Evolutionary conservation across 1,140 invertebrate species (phyloP).

Genomic region (Luehdorfia chinensis): DNA sequence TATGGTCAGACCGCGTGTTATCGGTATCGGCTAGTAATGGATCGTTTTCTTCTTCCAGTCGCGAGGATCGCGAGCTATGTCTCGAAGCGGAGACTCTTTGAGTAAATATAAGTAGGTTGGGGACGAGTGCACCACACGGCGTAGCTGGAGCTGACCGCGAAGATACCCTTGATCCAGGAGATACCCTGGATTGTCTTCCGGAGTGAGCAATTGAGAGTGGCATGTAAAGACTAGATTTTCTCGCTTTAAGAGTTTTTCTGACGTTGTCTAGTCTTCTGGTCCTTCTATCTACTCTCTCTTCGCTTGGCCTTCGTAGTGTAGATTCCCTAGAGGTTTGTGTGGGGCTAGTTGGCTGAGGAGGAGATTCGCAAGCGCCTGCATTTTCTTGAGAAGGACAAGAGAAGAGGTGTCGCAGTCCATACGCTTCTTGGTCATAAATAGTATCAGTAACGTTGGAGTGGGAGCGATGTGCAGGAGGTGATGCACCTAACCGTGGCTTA

Average conservation of each 20-base stretch:
- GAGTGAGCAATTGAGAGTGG: slow-evolving; percentile 61
- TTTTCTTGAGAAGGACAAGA: slow-evolving; percentile 43
- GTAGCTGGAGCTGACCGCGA: slow-evolving; percentile 87
- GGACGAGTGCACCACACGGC: slow-evolving; percentile 79
- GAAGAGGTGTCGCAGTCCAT: slow-evolving; percentile 44
- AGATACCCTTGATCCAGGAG: slow-evolving; percentile 39
- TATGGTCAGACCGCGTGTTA: slow-evolving; percentile 71
- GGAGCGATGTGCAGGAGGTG: slow-evolving; percentile 46
- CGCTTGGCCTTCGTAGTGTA: slow-evolving; percentile 48
- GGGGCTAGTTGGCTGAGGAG: slow-evolving; percentile 86
- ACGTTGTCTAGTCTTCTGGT: slow-evolving; percentile 50
- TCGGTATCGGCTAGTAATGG: slow-evolving; percentile 78
- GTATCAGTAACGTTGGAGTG: slow-evolving; percentile 43
- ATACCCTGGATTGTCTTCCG: slow-evolving; percentile 42
- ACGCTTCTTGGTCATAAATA: slow-evolving; percentile 40
- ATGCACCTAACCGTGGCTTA: slow-evolving; percentile 55
- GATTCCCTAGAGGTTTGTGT: slow-evolving; percentile 75
- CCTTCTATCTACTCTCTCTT: slow-evolving; percentile 47
- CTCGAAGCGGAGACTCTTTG: slow-evolving; percentile 66
- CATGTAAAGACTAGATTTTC: slow-evolving; percentile 80
- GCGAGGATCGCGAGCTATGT: slow-evolving; percentile 73
- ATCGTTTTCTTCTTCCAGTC: slow-evolving; percentile 79
- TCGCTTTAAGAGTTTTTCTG: slow-evolving; percentile 56
- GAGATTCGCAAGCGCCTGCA: slow-evolving; percentile 78
- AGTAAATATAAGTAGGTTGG: slow-evolving; percentile 72